phyloP scores from a whole-genome alignment of 2,113 vertebrate genomes.

The Eclectus roratus region DNA sequence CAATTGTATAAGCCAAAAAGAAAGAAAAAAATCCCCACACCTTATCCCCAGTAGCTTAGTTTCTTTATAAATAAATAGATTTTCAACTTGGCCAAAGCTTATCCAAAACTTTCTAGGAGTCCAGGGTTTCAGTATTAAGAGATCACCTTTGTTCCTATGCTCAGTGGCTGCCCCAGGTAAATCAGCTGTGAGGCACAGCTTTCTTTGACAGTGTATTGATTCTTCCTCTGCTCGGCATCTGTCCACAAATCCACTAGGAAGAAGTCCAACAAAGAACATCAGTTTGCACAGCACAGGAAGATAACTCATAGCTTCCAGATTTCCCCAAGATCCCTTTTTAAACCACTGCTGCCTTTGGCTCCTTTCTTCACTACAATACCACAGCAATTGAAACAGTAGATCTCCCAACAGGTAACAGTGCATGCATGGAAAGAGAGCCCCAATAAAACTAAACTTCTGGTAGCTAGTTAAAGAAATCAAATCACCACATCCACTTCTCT shows the following conservation, averaged over 20 bases:
- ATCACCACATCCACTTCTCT: not conserved
- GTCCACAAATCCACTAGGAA: fast-evolving
- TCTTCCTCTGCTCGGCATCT: not conserved
- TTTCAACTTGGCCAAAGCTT: not conserved
- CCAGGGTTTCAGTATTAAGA: not conserved
- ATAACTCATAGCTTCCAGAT: not conserved
- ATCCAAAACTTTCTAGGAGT: not conserved
- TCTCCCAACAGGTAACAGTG: not conserved
- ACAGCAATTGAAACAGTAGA: not conserved
- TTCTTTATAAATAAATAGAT: not conserved
- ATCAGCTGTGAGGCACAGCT: not conserved
- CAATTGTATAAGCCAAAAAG: not conserved
- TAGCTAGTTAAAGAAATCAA: not conserved
- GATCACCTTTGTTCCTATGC: fast-evolving
- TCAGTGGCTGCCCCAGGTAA: not conserved
- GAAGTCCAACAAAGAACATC: not conserved
- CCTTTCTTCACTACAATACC: not conserved
- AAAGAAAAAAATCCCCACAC: not conserved
- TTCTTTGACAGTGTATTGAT: not conserved
- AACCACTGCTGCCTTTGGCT: not conserved
- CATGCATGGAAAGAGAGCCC: not conserved
- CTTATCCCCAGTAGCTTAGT: not conserved
- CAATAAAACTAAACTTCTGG: not conserved
- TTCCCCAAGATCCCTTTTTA: not conserved
- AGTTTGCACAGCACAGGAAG: not conserved